Evolutionary conservation across 2,888 invertebrate species (phyloP).

Genomic region (Escarpia spicata): DNA sequence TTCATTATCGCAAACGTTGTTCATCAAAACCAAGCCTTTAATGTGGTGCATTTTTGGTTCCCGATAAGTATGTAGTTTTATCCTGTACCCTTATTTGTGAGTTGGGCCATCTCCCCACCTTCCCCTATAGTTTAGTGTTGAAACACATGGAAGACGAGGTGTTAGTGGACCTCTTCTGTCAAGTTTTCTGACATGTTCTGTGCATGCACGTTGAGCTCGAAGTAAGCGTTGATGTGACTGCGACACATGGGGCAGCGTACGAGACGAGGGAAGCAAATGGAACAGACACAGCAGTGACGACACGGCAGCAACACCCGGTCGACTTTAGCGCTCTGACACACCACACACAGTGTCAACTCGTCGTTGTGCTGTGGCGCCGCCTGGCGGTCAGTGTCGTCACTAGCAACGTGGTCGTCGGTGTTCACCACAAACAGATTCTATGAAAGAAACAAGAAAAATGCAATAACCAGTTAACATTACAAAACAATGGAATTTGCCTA

Average conservation of each 20-base stretch:
- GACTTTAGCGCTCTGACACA: conserved; percentile 82
- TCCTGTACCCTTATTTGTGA: no score
- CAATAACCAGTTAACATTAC: neutral
- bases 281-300: conserved; percentile 86
- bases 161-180: neutral
- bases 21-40: no score
- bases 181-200: neutral
- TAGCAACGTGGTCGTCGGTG: conserved; percentile 18
- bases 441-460: neutral
- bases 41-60: no score
- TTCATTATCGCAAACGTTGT: no score
- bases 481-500: neutral
- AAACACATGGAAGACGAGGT: neutral
- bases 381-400: neutral
- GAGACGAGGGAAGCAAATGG: conserved; percentile 80
- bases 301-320: conserved; percentile 85
- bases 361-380: neutral
- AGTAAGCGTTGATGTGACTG: conserved; percentile 83
- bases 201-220: conserved; percentile 58
- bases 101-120: no score
- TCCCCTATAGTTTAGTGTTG: neutral
- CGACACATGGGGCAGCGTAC: conserved; percentile 89
- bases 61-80: no score
- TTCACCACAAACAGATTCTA: conserved; percentile 22
- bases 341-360: conserved; percentile 72